Base-by-base conservation (phyloP, 37 sponge, comb jelly and placozoan genomes). In the Hexactinellida sp. region DNA sequence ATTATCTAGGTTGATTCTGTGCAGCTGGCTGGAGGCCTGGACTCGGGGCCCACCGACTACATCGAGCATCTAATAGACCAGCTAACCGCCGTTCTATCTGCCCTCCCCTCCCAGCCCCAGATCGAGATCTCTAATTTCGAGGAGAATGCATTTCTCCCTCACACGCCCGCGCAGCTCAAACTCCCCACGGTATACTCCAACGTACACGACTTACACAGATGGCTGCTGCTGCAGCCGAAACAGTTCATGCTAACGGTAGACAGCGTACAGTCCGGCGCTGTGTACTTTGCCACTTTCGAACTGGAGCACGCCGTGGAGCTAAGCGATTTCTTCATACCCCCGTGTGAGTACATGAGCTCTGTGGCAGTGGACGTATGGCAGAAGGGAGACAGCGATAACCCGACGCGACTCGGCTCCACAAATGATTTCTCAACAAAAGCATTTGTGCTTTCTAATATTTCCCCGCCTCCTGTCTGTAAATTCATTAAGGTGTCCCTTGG, bases 341-440 rank as follows among this genome's bases (percentile, higher is more conserved):
- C 92, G 21, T 83, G 76, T 28, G 32, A 38, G 39, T 9, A 35
- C 52, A 85, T 94, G 91, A 84, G 86, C 51, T 90, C 91, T 35
- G 92, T 94, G 47, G 82, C 84, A 1, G 89, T 94, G 85, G 92
- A 91, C 38, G 94, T 90, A 86, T 94, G 94, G 94, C 41, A 83
- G 24, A 90, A 88, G 1, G 91, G 82, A 0, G 87, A 85, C 76
- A 38, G 38, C 37, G 83, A 82, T 0, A 86, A 84, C 39, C 85
- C 87, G 1, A 86, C 88, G 71, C 85, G 93, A 38, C 85, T 94
- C 5, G 89, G 86, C 0, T 91, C 91, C 30, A 89, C 90, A 5
- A 85, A 87, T 0, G 95, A 92, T 83, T 85, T 94, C 38, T 55
- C 86, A 21, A 38, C 83, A 36, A 91, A 86, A 47, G 88, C 90